Evolutionary conservation across 2,797 vertebrate genomes (phyloP).

Genomic region (Discoglossus pictus): DNA sequence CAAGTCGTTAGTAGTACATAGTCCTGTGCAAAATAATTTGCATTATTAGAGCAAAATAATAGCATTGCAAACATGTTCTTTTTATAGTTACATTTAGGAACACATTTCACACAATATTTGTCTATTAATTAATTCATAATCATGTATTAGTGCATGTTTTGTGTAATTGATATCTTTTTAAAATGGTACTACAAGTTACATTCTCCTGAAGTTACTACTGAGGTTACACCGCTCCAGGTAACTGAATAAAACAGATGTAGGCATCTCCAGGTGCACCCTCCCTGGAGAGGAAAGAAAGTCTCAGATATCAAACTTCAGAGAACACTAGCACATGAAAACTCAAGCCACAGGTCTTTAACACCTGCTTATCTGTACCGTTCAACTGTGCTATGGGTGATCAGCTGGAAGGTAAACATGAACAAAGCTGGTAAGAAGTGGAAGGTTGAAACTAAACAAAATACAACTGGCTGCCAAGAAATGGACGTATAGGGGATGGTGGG

Average conservation of each 20-base stretch:
- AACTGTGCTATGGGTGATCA: constrained; percentile 27
- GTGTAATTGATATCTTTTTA: neutral
- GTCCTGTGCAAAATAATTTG: too few relatives aligned
- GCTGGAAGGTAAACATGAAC: constrained; percentile 23
- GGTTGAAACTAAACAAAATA: neutral
- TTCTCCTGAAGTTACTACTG: constrained; percentile 17
- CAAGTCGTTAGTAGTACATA: too few relatives aligned
- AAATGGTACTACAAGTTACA: constrained; percentile 5
- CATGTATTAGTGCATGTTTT: too few relatives aligned
- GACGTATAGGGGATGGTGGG: too few relatives aligned
- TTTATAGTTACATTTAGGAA: too few relatives aligned
- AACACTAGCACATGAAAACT: constrained; percentile 31
- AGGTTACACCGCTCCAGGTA: constrained; percentile 40
- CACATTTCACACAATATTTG: too few relatives aligned
- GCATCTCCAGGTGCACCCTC: constrained; percentile 42
- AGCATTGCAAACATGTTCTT: too few relatives aligned
- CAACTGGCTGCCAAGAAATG: too few relatives aligned
- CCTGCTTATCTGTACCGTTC: constrained; percentile 36
- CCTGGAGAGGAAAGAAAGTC: constrained; percentile 42
- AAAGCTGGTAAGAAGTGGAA: constrained; percentile 12
- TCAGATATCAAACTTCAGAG: constrained; percentile 48
- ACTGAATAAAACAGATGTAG: constrained; percentile 40
- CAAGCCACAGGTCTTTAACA: constrained; percentile 40
- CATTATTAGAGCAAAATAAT: too few relatives aligned
- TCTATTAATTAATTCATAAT: too few relatives aligned